phyloP scores from a whole-genome alignment of 2,797 vertebrate genomes.

The Brachymystax lenok region DNA sequence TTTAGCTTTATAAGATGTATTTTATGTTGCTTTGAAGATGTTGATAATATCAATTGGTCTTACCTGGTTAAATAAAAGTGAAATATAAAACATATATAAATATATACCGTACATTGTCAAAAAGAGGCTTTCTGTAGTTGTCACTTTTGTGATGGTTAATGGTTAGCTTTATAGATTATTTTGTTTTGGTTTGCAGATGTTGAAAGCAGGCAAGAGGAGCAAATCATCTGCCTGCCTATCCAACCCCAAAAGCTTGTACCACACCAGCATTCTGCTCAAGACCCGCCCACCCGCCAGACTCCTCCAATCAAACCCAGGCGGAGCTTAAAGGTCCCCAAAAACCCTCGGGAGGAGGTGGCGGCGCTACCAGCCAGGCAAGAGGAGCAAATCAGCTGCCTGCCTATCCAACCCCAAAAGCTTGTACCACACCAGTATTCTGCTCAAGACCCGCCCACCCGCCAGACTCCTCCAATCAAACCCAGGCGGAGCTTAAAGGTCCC shows the following conservation, averaged over 20 bases:
- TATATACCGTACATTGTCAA: no score
- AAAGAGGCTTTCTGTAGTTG: no score
- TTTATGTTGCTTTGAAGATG: no score
- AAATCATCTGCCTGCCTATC: slow-evolving; percentile 1
- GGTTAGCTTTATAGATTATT: not conserved
- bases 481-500: slow-evolving; percentile 42
- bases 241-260: slow-evolving; percentile 26
- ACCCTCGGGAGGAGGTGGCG: not conserved
- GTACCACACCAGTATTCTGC: slow-evolving; percentile 1
- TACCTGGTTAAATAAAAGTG: no score
- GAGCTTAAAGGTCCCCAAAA: slow-evolving; percentile 37
- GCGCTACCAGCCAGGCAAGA: slow-evolving; percentile 21
- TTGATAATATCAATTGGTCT: no score
- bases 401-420: slow-evolving; percentile 22
- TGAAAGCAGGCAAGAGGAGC: slow-evolving; percentile 37
- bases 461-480: slow-evolving; percentile 47
- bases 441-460: slow-evolving; percentile 4
- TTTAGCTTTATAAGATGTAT: no score
- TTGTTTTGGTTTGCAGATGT: slow-evolving; percentile 27
- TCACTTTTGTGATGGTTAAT: no score
- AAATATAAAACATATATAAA: no score
- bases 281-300: slow-evolving; percentile 4
- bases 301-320: slow-evolving; percentile 50
- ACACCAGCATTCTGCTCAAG: not conserved
- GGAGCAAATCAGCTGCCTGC: slow-evolving; percentile 3